phyloP scores from a whole-genome alignment of 2,113 vertebrate genomes.

The Pseudois nayaur region DNA sequence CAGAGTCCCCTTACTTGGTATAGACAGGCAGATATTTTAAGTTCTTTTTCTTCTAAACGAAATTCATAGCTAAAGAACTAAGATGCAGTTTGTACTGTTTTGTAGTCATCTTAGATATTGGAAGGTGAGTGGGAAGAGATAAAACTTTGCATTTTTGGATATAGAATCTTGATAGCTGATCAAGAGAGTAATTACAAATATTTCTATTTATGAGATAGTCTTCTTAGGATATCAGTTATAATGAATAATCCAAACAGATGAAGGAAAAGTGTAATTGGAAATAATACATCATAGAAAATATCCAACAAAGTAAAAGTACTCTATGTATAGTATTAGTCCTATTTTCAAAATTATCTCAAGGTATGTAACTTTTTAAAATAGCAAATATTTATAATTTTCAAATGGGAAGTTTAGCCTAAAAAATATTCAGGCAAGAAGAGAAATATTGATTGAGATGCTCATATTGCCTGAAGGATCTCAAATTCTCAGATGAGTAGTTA shows the following conservation, averaged over 20 bases:
- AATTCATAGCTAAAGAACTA: neutral
- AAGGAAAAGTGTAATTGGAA: neutral
- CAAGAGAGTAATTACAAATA: neutral
- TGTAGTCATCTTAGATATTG: neutral
- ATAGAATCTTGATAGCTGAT: neutral
- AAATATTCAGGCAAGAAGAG: neutral
- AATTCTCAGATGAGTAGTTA: neutral
- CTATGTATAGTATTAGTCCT: constrained; percentile 1
- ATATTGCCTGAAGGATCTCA: neutral
- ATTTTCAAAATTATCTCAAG: neutral
- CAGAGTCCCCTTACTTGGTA: neutral
- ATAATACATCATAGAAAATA: neutral
- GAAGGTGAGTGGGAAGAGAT: neutral
- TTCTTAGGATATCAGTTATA: neutral
- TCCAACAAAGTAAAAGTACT: neutral
- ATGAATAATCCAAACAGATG: neutral
- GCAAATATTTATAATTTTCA: constrained; percentile 2
- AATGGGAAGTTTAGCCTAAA: neutral
- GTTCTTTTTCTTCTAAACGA: constrained; percentile 24
- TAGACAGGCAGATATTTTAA: neutral
- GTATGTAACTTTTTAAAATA: neutral
- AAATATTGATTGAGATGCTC: neutral
- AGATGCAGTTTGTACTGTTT: neutral
- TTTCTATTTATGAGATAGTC: neutral
- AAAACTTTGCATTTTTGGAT: neutral